Percentiles rank a stretch among this genome's conserved stretches.
Evolutionary conservation across 2,797 vertebrate species (phyloP).

Genomic region (Natrix natrix): DNA sequence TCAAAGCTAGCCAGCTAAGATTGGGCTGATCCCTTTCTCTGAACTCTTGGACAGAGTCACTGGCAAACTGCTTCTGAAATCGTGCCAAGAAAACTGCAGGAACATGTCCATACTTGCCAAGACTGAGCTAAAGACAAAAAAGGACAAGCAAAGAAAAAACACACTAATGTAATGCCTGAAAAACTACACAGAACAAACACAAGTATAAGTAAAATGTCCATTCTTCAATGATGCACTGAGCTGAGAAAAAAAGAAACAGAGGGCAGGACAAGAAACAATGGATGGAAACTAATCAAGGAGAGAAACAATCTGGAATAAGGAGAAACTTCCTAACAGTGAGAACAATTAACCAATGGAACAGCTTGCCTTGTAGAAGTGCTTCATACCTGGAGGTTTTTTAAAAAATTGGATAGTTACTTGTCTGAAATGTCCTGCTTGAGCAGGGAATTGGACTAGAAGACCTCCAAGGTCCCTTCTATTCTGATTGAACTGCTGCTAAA

Average conservation of each 20-base stretch:
- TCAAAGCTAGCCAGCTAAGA: not conserved
- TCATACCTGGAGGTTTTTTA: too few species aligned
- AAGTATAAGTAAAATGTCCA: conserved; percentile 7
- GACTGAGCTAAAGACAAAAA: not conserved
- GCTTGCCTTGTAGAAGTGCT: too few species aligned
- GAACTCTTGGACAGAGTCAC: not conserved
- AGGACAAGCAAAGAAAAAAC: not conserved
- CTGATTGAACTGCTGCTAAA: not conserved
- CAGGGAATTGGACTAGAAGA: too few species aligned
- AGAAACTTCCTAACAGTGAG: too few species aligned
- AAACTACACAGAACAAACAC: conserved; percentile 48
- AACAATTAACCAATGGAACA: too few species aligned
- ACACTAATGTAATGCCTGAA: conserved; percentile 67
- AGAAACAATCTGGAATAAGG: too few species aligned
- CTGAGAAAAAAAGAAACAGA: not conserved
- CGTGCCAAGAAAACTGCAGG: not conserved
- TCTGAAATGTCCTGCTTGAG: too few species aligned
- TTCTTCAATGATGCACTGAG: not conserved
- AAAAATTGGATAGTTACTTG: too few species aligned
- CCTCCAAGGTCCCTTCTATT: too few species aligned
- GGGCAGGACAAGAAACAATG: too few species aligned
- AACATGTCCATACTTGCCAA: not conserved
- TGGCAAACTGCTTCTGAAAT: not conserved
- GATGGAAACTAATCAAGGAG: too few species aligned
- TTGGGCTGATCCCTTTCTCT: not conserved